Base-by-base conservation (phyloP, 2,113 vertebrate species). In the Boulengeromyrus knoepffleri region DNA sequence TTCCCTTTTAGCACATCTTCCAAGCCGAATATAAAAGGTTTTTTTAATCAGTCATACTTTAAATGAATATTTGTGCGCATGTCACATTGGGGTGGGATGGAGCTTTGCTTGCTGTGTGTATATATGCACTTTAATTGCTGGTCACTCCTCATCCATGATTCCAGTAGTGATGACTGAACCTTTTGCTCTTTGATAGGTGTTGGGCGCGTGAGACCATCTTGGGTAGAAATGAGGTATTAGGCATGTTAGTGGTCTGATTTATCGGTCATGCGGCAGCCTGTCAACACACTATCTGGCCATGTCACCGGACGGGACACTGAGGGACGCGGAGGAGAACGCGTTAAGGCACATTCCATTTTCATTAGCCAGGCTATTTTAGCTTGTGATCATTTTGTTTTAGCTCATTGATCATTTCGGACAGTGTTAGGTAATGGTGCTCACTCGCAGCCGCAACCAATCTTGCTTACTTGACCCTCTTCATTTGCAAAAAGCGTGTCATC, bases 391-490 rank as follows among this genome's bases (percentile, higher is more conserved):
- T 96, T 96, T 95, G 95, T 94, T 97, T 96, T 96, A 94, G 94
- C 96, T 97, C 97, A 97, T 95, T 98, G 97, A 97, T 98, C 97
- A 97, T 97, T 96, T 96, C 93, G 95, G 96, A 95, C 95, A 95
- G 95, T 95, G 91, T 94, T 95, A 97, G 97, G 96, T 92, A 96
- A 97, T 96, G 95, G 95, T 89, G 93, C 95, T 97, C 97, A 96
- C 97, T 96, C 92, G 89, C 96, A 95, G 96, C 95, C 95, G 96
- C 92, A 95, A 94, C 90, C 93, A 95, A 93, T 96, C 96, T 95
- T 96, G 96, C 95, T 97, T 97, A 96, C 96, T 97, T 99, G 98
- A 99, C 97, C 97, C 95, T 95, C 94, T 97, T 95, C 94, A 97
- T 97, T 98, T 97, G 96, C 88, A 9, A 97, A 96, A 95, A 46